phyloP scores from a whole-genome alignment of 1,140 invertebrate species.

The Micrasema minimum region DNA sequence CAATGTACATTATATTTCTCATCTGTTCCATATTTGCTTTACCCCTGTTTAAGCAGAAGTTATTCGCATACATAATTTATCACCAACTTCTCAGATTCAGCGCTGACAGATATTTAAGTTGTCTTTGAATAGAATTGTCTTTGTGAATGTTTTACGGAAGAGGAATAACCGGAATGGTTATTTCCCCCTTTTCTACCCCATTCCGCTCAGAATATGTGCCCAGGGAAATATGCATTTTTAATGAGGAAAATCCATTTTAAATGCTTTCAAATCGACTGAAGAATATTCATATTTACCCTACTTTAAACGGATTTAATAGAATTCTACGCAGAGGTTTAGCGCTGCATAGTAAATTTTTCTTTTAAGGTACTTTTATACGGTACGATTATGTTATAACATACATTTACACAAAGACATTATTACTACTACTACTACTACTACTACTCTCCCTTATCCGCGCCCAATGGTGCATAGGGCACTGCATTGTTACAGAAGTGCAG shows the following conservation, averaged over 20 bases:
- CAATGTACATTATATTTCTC: slow-evolving; percentile 1
- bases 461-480: too few species aligned
- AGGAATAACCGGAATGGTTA: background rate
- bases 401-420: background rate
- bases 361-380: background rate
- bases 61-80: slow-evolving; percentile 22
- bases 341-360: background rate
- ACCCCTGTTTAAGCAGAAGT: slow-evolving; percentile 22
- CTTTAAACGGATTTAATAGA: too few species aligned
- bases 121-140: slow-evolving; percentile 26
- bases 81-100: slow-evolving; percentile 9
- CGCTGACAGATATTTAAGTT: slow-evolving; percentile 24
- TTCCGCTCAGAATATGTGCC: background rate
- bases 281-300: background rate
- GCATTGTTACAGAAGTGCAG: too few species aligned
- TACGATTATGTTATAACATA: background rate
- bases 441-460: background rate
- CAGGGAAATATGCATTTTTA: background rate
- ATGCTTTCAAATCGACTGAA: background rate
- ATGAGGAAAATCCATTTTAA: slow-evolving; percentile 3
- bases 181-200: background rate
- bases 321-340: too few species aligned
- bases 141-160: slow-evolving; percentile 8
- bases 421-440: background rate
- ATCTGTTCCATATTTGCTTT: slow-evolving; percentile 13